Conservation (phyloP, 2,113 vertebrate genomes). For the Mus spicilegus region DNA sequence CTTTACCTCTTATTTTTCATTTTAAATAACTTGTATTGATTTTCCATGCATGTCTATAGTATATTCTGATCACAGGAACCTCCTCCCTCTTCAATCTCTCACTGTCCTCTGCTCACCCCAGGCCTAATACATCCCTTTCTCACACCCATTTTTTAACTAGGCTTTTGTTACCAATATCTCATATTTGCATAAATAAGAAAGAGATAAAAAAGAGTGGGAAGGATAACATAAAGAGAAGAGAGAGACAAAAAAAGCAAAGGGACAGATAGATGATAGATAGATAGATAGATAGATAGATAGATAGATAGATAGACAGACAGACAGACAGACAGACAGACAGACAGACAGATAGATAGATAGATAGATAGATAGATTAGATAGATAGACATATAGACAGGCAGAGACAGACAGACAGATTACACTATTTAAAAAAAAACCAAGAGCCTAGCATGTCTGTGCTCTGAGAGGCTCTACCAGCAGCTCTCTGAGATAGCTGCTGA, state of each 20-base stretch:
- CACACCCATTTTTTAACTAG: background rate
- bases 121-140: background rate
- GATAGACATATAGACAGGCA: background rate
- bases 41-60: too few relatives aligned
- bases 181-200: background rate
- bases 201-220: too few relatives aligned
- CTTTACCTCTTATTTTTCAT: background rate
- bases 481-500: too few relatives aligned
- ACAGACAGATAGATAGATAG: background rate
- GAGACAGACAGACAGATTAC: background rate
- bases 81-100: background rate
- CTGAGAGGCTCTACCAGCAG: too few relatives aligned
- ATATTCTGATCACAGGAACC: background rate
- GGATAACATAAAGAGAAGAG: too few relatives aligned
- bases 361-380: background rate
- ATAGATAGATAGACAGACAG: background rate
- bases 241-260: background rate
- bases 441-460: too few relatives aligned
- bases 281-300: background rate
- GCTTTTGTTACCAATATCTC: background rate
- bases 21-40: background rate
- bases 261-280: background rate
- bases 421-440: too few relatives aligned
- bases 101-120: background rate
- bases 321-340: background rate